Conservation (phyloP, 2,797 vertebrate genomes). For the Sphaeramia orbicularis region DNA sequence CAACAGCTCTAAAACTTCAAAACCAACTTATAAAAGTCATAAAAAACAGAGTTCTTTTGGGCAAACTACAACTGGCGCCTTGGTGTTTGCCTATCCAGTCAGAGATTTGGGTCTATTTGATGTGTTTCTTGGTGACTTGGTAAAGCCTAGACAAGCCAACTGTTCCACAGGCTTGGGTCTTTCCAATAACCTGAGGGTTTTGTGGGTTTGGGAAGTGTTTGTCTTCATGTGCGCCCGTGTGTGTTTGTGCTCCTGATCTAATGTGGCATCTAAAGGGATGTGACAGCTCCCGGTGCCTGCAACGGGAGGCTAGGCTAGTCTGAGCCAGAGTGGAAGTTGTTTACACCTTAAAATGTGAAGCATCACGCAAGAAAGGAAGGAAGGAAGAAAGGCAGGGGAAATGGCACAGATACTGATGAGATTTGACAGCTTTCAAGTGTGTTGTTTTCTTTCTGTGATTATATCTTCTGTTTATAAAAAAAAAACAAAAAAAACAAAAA, state of each 20-base stretch:
- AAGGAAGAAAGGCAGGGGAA: conserved; percentile 35
- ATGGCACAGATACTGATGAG: conserved; percentile 47
- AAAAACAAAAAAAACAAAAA: conserved; percentile 21
- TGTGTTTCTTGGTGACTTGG: conserved; percentile 59
- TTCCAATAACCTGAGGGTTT: conserved; percentile 68
- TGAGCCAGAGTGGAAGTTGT: conserved; percentile 54
- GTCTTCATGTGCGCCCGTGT: conserved; percentile 10
- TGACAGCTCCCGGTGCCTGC: conserved; percentile 63
- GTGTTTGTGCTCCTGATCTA: conserved; percentile 58
- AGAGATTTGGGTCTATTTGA: conserved; percentile 60
- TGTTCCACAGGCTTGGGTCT: conserved; percentile 57
- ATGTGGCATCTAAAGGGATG: conserved; percentile 67
- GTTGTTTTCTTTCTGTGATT: conserved; percentile 54
- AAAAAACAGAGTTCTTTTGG: conserved; percentile 18
- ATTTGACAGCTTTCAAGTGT: conserved; percentile 62
- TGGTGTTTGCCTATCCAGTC: conserved; percentile 42
- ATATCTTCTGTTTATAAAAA: conserved; percentile 36
- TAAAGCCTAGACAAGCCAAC: conserved; percentile 52
- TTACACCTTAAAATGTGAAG: conserved; percentile 63
- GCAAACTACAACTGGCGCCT: conserved; percentile 32
- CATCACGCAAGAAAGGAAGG: conserved; percentile 50
- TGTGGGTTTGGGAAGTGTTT: conserved; percentile 52
- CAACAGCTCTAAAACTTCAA: conserved; percentile 37
- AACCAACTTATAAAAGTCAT: conserved; percentile 35
- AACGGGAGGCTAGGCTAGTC: conserved; percentile 43